Base-by-base conservation (phyloP, 2,797 vertebrate species). In the Pempheris klunzingeri region DNA sequence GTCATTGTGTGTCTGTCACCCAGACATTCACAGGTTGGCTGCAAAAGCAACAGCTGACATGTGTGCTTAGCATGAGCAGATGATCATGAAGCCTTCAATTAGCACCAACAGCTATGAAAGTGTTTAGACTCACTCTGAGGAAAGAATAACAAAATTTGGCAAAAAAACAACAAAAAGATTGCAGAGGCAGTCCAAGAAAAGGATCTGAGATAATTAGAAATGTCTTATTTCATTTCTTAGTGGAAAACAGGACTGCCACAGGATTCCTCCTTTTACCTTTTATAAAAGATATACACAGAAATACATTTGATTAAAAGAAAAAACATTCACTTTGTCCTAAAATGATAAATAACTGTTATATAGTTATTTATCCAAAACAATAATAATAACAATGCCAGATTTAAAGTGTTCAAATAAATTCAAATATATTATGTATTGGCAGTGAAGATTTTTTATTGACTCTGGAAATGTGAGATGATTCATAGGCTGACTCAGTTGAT, bases 391-490 rank as follows among this genome's bases (percentile, higher is more conserved):
- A n/a, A n/a, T n/a, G n/a, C n/a, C n/a, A n/a, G n/a, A n/a, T n/a
- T n/a, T n/a, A n/a, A n/a, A n/a, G n/a, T n/a, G n/a, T n/a, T n/a
- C 59, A 74, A 54, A 62, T 1, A 28, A 41, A 32, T 82, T 72
- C 22, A 77, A 73, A 80, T 71, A 67, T 43, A 68, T 79, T 71
- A 58, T 71, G 39, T 77, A 85, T 71, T 79, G 67, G 53, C 39
- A 63, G 65, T 64, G 62, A 75, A 59, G 78, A 69, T 81, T 72
- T 85, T 87, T 86, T 81, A 88, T 88, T 86, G 88, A 87, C 82
- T 91, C 55, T 65, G 85, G 75, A 74, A 85, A 92, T 86, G 79
- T 77, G 80, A 81, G 71, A 90, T 87, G 90, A 92, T 88, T 90
- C 76, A 92, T 85, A 67, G 66, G 58, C 77, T 81, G 81, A 84